Percentiles rank a stretch among this genome's conserved stretches.
These are phyloP conservation scores for Anguilla megastoma DNA, from an alignment of 2,797 vertebrate genomes.

Conservation along the genomic window DNA sequence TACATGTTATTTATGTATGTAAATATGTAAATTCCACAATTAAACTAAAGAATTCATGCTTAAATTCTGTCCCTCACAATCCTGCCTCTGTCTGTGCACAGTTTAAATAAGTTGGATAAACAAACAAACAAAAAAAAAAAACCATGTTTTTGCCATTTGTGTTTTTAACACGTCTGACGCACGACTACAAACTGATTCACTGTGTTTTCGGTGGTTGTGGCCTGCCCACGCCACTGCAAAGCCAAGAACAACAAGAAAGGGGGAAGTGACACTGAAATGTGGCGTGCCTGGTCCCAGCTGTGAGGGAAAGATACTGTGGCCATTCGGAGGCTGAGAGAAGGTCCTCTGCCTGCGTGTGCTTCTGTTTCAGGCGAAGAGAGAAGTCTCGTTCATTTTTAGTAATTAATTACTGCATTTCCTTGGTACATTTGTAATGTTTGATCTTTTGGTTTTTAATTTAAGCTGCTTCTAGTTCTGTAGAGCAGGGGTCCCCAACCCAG, in stretches of 20 bases:
- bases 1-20: no score
- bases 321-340: no score
- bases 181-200: constrained; percentile 16
- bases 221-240: neutral
- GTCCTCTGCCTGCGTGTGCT: no score
- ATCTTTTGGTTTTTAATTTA: neutral
- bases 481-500: neutral
- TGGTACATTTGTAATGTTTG: neutral
- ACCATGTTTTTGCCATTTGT: neutral
- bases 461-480: neutral
- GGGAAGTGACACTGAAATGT: neutral
- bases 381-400: neutral
- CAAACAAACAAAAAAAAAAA: neutral
- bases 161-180: constrained; percentile 5
- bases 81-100: neutral
- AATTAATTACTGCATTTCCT: neutral
- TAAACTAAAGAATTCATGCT: neutral
- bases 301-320: neutral
- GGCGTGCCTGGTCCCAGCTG: neutral
- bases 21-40: neutral
- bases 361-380: neutral
- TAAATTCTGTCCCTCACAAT: neutral
- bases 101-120: neutral
- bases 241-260: constrained; percentile 16
- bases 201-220: neutral